Evolutionary conservation across 2,113 vertebrate species (phyloP).

Genomic region (Zosterops hypoxanthus): DNA sequence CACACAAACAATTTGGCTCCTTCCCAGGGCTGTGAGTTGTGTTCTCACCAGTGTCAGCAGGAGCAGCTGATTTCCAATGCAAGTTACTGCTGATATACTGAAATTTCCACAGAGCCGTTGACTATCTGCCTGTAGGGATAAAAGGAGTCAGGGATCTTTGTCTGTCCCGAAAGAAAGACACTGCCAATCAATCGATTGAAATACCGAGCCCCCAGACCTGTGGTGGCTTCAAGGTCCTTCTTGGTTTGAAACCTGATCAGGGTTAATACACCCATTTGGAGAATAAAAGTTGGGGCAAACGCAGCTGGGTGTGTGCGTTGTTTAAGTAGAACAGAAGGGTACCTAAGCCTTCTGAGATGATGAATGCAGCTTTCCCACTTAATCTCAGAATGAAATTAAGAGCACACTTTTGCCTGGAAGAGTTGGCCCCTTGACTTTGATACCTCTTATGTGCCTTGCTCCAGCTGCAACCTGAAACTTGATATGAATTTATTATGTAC

Average conservation of each 20-base stretch:
- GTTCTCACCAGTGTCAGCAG: not conserved
- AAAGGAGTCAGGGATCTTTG: not conserved
- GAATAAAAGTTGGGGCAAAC: not conserved
- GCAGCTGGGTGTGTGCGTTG: not conserved
- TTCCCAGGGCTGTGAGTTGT: not conserved
- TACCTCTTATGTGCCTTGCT: not conserved
- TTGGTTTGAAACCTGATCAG: rapidly evolving
- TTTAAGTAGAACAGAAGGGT: not conserved
- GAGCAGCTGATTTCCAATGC: not conserved
- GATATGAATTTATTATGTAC: not conserved
- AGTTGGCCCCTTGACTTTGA: not conserved
- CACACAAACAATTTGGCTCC: not conserved
- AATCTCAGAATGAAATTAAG: not conserved
- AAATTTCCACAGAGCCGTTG: not conserved
- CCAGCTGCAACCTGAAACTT: not conserved
- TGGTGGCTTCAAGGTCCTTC: not conserved
- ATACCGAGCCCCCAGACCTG: not conserved
- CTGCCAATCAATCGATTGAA: not conserved
- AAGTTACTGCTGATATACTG: not conserved
- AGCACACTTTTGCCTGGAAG: not conserved
- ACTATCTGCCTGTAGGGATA: not conserved
- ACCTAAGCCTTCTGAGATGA: not conserved
- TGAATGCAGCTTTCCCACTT: not conserved
- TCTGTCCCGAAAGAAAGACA: not conserved
- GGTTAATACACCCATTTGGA: not conserved